Evolutionary conservation across 2,888 invertebrate species (phyloP), one percentile per base, ranked within the genome.

Genomic region (Cryptus viduatorius): DNA sequence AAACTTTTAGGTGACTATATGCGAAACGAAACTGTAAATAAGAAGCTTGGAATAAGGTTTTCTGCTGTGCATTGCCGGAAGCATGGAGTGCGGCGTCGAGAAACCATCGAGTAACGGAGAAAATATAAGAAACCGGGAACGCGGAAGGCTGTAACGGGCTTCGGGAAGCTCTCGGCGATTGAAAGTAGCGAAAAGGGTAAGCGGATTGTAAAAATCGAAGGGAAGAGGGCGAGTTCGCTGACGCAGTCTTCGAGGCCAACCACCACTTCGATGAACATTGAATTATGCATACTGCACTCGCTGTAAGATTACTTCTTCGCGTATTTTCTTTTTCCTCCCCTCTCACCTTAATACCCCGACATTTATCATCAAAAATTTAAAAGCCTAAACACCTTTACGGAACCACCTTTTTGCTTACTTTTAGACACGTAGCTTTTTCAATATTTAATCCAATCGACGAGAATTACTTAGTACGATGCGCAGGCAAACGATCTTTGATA

Each of bases 121-220:
- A 75, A 73, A 72, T 78, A 61, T 67, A 37, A 72, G 78, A 37
- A 37, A 37, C 5, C 37, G 37, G 73, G 42, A n/a, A 31, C 53
- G 24, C 71, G 37, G 61, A 12, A 61, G 46, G 29, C n/a, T 53
- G 67, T 12, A 67, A 16, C 37, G 16, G 42, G 61, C 48, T 59
- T 37, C 48, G 16, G 72, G 59, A 44, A 64, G 73, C 69, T 56
- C 56, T 37, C 37, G 37, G 24, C 24, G 12, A 4, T 12, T 8
- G 56, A 24, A 56, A 19, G 24, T 16, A 37, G 75, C 50, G 61
- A 64, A 73, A 50, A 73, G 59, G 71, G 64, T 82, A 82, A 79
- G 79, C 79, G 75, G 83, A 79, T 79, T 83, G 75, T 56, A 12
- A 69, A 65, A 71, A 65, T 83, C 65, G 79, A 83, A 42, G 69